phyloP scores from a whole-genome alignment of 2,888 invertebrate species.

The Hemaris fuciformis region DNA sequence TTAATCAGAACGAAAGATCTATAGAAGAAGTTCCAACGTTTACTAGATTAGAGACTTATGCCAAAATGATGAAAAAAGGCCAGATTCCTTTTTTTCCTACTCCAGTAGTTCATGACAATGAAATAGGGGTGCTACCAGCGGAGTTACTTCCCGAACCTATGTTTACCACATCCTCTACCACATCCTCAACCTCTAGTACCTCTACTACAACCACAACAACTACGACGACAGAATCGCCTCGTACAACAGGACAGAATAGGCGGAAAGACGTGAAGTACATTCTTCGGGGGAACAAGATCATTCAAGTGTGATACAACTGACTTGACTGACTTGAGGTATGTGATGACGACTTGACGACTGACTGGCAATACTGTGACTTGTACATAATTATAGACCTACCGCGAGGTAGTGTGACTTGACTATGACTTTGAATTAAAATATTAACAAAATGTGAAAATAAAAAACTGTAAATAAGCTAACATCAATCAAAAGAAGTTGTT shows the following conservation, averaged over 20 bases:
- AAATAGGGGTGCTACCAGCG: conserved; percentile 69
- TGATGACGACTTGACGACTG: conserved; percentile 44
- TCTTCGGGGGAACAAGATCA: conserved; percentile 75
- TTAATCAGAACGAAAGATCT: conserved; percentile 62
- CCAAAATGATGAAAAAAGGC: conserved; percentile 55
- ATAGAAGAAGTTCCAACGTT: conserved; percentile 58
- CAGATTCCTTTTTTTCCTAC: conserved; percentile 57
- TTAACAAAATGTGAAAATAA: too few species aligned
- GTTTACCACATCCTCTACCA: conserved; percentile 24
- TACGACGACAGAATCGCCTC: conserved; percentile 43
- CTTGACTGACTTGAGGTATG: conserved; percentile 57
- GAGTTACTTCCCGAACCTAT: conserved; percentile 55
- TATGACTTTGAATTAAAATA: too few species aligned
- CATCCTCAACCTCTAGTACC: conserved; percentile 34
- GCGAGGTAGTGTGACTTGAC: neutral
- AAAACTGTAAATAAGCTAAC: neutral
- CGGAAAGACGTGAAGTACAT: conserved; percentile 72
- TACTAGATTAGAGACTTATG: conserved; percentile 48
- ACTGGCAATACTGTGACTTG: conserved; percentile 17
- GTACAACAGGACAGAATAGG: conserved; percentile 50
- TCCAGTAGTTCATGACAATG: conserved; percentile 66
- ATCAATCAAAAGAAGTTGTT: neutral
- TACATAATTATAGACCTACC: neutral
- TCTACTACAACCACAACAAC: conserved; percentile 45
- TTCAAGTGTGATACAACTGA: conserved; percentile 71